Conservation (phyloP, 2,113 vertebrate species). For the Takifugu flavidus region DNA sequence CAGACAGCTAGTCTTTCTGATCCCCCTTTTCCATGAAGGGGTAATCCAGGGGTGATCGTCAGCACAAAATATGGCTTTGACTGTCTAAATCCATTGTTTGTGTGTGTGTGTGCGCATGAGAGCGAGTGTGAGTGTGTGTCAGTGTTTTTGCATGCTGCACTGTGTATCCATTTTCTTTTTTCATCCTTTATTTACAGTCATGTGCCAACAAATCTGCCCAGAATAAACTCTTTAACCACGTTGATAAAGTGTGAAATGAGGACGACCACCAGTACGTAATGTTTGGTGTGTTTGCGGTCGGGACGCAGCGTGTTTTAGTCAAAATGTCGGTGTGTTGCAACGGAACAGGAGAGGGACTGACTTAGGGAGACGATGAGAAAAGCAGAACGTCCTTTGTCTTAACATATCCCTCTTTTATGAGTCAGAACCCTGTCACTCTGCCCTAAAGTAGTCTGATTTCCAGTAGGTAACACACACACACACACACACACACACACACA, state of each 20-base stretch:
- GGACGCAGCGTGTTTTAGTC: too few species aligned
- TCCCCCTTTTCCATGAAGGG: slow-evolving; percentile 69
- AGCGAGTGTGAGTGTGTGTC: slow-evolving; percentile 13
- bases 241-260: neutral
- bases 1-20: slow-evolving; percentile 73
- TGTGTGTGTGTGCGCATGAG: slow-evolving; percentile 17
- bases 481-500: slow-evolving; percentile 3
- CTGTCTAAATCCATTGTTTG: slow-evolving; percentile 32
- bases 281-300: too few species aligned
- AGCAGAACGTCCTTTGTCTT: too few species aligned
- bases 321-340: neutral
- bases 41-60: slow-evolving; percentile 71
- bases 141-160: neutral
- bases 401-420: neutral
- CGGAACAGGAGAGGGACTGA: too few species aligned
- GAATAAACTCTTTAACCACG: slow-evolving; percentile 2
- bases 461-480: slow-evolving; percentile 6
- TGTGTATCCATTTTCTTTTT: neutral
- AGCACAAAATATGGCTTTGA: slow-evolving; percentile 73
- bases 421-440: slow-evolving; percentile 5
- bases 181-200: slow-evolving; percentile 2
- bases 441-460: too few species aligned
- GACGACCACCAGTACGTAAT: neutral
- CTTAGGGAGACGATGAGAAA: too few species aligned
- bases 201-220: neutral